These are phyloP conservation scores for Cossypha polioptera DNA, from an alignment of 2,797 vertebrate genomes.

Conservation along the genomic window DNA sequence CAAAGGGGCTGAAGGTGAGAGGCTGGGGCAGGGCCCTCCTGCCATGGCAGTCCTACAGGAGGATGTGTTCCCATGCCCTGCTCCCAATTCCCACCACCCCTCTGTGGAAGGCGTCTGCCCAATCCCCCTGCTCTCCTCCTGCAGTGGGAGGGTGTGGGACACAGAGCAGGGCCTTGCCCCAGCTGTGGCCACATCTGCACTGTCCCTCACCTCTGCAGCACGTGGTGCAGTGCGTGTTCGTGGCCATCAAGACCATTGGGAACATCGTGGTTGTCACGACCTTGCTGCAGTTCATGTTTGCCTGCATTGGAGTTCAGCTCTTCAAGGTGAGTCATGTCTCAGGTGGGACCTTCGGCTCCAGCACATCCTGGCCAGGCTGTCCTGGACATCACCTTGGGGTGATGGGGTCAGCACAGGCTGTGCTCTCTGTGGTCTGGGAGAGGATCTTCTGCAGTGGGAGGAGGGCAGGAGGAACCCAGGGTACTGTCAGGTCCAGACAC, in stretches of 20 bases:
- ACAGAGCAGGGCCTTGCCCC: background rate
- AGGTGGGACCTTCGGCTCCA: background rate
- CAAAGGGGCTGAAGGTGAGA: slow-evolving; percentile 93
- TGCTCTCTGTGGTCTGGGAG: background rate
- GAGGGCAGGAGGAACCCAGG: background rate
- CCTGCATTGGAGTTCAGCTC: slow-evolving; percentile 96
- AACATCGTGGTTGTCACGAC: slow-evolving; percentile 96
- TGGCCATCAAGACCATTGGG: slow-evolving; percentile 97
- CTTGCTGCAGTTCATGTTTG: slow-evolving; percentile 94
- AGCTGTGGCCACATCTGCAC: background rate
- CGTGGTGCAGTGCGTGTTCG: slow-evolving; percentile 96
- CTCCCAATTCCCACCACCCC: background rate
- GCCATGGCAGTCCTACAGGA: background rate
- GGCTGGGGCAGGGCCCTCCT: background rate
- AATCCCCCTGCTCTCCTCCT: background rate
- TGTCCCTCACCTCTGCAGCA: slow-evolving; percentile 76
- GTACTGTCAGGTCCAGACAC: background rate
- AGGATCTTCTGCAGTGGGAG: background rate
- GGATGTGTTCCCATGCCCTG: fast-evolving
- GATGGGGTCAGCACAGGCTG: background rate
- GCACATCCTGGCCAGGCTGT: background rate
- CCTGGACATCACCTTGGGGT: background rate
- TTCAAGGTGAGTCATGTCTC: slow-evolving; percentile 85
- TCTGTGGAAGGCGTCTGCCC: background rate
- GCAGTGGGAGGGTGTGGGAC: background rate